A percentile compares a stretch with the other conserved stretches of the same genome.
These are phyloP conservation scores for Aplysia californica DNA, from an alignment of 1,140 invertebrate genomes.

Conservation along the genomic window DNA sequence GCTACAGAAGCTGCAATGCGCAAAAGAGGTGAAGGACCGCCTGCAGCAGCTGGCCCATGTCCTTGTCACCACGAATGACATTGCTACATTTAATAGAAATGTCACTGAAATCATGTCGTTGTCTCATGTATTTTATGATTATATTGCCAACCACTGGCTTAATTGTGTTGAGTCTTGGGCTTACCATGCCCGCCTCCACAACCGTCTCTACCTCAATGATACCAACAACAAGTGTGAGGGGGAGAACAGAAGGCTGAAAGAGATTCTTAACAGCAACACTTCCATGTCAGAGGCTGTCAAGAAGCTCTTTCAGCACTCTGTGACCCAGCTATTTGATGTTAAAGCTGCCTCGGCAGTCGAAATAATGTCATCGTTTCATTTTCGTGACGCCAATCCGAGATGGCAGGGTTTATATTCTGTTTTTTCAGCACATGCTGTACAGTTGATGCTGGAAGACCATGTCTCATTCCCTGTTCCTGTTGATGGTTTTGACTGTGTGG, in stretches of 20 bases:
- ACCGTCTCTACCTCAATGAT: neutral
- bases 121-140: neutral
- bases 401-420: neutral
- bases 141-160: neutral
- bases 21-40: neutral
- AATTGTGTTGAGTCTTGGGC: neutral
- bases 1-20: neutral
- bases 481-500: neutral
- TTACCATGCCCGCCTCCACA: neutral
- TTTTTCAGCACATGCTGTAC: neutral
- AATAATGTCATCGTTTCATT: neutral
- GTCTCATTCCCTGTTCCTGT: neutral
- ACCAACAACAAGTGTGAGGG: constrained; percentile 12
- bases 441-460: neutral
- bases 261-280: neutral
- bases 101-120: neutral
- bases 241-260: neutral
- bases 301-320: neutral
- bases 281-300: neutral
- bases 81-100: neutral
- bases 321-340: neutral
- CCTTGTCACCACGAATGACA: constrained; percentile 5
- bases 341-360: neutral
- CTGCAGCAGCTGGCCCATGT: neutral
- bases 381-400: neutral